phyloP scores from a whole-genome alignment of 2,888 invertebrate species.

The Nomada fucata region DNA sequence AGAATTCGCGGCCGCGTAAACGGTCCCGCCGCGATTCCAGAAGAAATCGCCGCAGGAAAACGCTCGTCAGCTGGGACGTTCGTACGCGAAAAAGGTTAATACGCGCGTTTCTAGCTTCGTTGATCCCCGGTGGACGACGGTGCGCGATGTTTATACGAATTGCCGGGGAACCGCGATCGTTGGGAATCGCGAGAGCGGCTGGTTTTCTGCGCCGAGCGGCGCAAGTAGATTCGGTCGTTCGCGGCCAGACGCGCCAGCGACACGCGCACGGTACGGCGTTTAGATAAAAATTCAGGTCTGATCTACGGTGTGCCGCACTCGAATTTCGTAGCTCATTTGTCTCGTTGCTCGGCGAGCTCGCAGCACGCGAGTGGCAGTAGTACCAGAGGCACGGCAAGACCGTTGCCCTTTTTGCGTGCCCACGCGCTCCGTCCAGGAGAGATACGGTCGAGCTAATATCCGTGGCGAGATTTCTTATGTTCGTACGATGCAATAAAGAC shows the following conservation, averaged over 20 bases:
- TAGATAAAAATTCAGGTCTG: not conserved
- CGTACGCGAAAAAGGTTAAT: not conserved
- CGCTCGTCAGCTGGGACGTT: constrained; percentile 10
- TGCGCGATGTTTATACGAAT: not conserved
- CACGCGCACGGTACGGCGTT: no score
- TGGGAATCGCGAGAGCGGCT: not conserved
- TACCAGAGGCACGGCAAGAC: not conserved
- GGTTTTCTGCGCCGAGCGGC: no score
- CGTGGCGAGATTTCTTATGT: constrained; percentile 65
- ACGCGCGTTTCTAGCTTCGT: not conserved
- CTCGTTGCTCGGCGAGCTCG: no score
- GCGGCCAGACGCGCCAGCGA: not conserved
- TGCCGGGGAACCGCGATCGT: not conserved
- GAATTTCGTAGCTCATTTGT: no score
- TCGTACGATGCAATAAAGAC: constrained; percentile 65
- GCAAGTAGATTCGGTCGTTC: constrained; percentile 4
- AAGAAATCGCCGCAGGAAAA: not conserved
- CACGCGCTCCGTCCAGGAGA: constrained; percentile 55
- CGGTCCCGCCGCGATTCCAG: constrained; percentile 4
- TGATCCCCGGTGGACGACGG: not conserved
- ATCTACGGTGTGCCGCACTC: no score
- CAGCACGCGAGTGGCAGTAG: no score
- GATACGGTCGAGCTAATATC: constrained; percentile 64
- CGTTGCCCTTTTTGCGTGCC: constrained; percentile 37
- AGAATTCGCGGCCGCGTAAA: constrained; percentile 19